These are phyloP conservation scores for Sprattus sprattus DNA, from an alignment of 2,113 vertebrate species.

Conservation along the genomic window DNA sequence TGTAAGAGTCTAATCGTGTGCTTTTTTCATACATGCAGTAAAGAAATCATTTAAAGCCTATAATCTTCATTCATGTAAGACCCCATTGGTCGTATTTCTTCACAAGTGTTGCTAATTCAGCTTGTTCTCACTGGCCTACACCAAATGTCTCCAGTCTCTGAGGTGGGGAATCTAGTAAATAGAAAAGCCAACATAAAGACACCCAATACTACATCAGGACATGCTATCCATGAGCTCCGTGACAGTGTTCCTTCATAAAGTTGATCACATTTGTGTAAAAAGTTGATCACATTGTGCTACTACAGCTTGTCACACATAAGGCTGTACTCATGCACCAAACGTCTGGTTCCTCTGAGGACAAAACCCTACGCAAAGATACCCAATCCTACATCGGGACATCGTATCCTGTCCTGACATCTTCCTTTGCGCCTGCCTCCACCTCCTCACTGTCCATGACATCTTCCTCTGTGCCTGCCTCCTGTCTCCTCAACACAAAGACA, in stretches of 20 bases:
- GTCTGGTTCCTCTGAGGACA: background rate
- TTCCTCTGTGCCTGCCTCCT: background rate
- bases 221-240: background rate
- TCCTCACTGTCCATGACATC: background rate
- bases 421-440: background rate
- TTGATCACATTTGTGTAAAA: background rate
- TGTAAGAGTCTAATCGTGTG: background rate
- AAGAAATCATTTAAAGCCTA: background rate
- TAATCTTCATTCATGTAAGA: background rate
- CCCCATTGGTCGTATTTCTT: background rate
- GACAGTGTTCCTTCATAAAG: background rate
- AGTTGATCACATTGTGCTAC: background rate
- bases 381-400: background rate
- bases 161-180: too few species aligned
- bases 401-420: background rate
- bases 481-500: background rate
- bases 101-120: background rate
- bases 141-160: too few species aligned
- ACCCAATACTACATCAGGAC: background rate
- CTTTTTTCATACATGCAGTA: background rate
- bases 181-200: background rate
- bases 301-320: background rate
- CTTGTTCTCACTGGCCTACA: background rate
- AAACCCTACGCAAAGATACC: background rate
- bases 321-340: background rate